Evolutionary conservation across 35 echinoderm and acorn worm genomes (phyloP).

Genomic region (Ophioderma brevispina): DNA sequence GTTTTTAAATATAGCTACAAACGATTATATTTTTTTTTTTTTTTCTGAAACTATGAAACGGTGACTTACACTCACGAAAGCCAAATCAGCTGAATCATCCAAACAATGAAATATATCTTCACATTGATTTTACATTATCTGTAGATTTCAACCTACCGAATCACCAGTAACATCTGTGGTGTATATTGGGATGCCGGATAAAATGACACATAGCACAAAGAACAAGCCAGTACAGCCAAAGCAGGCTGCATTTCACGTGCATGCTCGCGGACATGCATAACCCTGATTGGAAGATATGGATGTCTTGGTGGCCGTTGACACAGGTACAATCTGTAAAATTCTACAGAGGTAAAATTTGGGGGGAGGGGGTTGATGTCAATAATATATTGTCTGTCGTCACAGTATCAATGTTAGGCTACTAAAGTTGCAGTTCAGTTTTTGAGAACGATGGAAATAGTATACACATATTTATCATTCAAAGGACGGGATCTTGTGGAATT

Average conservation of each 20-base stretch:
- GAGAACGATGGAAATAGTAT: too few relatives aligned
- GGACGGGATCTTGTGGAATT: too few relatives aligned
- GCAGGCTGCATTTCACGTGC: slow-evolving; percentile 32
- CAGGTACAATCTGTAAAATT: slow-evolving; percentile 56
- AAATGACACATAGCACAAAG: slow-evolving; percentile 31
- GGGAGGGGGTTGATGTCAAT: too few relatives aligned
- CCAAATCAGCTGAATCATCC: too few relatives aligned
- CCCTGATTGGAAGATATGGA: not conserved
- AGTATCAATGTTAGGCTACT: too few relatives aligned
- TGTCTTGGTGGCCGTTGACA: not conserved
- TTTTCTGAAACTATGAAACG: too few relatives aligned
- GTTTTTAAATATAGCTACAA: not conserved
- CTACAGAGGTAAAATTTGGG: slow-evolving; percentile 6
- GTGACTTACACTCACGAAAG: too few relatives aligned
- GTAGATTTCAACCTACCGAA: slow-evolving; percentile 30
- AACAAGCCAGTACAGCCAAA: slow-evolving; percentile 13
- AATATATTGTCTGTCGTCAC: too few relatives aligned
- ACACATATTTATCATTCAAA: too few relatives aligned
- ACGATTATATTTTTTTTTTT: not conserved
- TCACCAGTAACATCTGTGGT: slow-evolving; percentile 25
- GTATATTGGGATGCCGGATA: slow-evolving; percentile 36
- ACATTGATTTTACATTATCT: too few relatives aligned
- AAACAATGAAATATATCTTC: too few relatives aligned
- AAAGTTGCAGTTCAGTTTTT: too few relatives aligned
- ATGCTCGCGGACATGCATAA: slow-evolving; percentile 6